A percentile compares a stretch with the other conserved stretches of the same genome.
Conservation (phyloP, 92 coral and sea anemone species). For the Heliopora coerulea region DNA sequence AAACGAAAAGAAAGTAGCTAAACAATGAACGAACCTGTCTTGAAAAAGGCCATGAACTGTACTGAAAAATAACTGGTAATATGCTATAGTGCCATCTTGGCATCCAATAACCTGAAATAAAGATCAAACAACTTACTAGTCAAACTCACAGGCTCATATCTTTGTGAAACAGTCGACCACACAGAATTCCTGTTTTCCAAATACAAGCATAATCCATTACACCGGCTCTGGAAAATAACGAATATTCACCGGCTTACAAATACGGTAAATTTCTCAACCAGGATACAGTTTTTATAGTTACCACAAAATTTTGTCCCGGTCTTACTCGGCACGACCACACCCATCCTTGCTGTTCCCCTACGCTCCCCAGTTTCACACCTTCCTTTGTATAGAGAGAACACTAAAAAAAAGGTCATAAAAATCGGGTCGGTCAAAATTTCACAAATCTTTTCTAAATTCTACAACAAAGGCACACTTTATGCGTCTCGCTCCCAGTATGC, state of each 20-base stretch:
- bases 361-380: conserved; percentile 75
- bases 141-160: too few relatives aligned
- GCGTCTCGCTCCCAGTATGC: too few relatives aligned
- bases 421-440: too few relatives aligned
- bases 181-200: too few relatives aligned
- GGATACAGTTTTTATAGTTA: conserved; percentile 41
- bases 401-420: conserved; percentile 35
- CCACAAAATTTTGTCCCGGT: conserved; percentile 95
- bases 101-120: conserved; percentile 78
- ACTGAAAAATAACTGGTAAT: conserved; percentile 88
- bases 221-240: too few relatives aligned
- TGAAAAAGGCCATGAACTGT: conserved; percentile 97
- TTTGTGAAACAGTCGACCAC: too few relatives aligned
- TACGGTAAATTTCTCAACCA: too few relatives aligned
- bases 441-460: too few relatives aligned
- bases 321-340: conserved; percentile 95
- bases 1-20: not conserved
- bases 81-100: conserved; percentile 98
- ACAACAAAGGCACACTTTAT: too few relatives aligned
- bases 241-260: too few relatives aligned
- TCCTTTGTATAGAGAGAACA: conserved; percentile 93
- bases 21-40: conserved; percentile 66
- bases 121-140: not conserved
- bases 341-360: conserved; percentile 98
- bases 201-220: too few relatives aligned